Evolutionary conservation across 1,140 invertebrate genomes (phyloP), one percentile per base, ranked within the genome.

Genomic region (Brachionus plicatilis): DNA sequence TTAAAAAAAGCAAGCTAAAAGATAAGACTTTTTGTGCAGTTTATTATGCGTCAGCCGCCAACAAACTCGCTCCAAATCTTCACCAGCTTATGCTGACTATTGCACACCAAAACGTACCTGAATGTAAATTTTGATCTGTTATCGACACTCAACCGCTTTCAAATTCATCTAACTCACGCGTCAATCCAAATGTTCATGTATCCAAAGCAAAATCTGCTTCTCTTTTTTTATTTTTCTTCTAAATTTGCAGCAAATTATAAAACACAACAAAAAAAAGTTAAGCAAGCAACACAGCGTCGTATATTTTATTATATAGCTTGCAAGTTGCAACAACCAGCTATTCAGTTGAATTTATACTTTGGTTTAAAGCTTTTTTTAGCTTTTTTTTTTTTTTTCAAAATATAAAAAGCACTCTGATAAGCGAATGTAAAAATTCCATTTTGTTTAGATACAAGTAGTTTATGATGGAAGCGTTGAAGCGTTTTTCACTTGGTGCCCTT

Each of bases 401-500:
- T 41, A 33, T 68, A 68, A 68, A 68, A 33, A 68, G 1, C 53
- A 24, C 17, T 60, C 53, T 60, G 53, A 60, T 27, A 8, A 60
- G 53, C 9, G 53, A 20, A 60, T 20, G 20, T 20, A 20, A 60
- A 60, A 60, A 60, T 72, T 72, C 37, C 33, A 20, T 72, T 41
- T 43, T 20, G 33, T 72, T 72, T 43, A 72, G 68, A 72, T 41
- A 72, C n/a, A 72, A 72, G 68, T 50, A 43, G 45, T 65, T 82
- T 60, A 82, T 14, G 41, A 82, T 82, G 79, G 79, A 82, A 82
- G 79, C 79, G 65, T 45, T 82, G 20, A 82, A 82, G n/a, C 79
- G 79, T 47, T 82, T 60, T 82, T 60, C 79, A 68, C 24, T 82
- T 12, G 79, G 79, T 24, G 79, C 79, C 50, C 53, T 68, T 65